Percentiles rank a stretch among this genome's conserved stretches.
Evolutionary conservation across 2,888 invertebrate genomes (phyloP).

Genomic region (Autographa pulchrina): DNA sequence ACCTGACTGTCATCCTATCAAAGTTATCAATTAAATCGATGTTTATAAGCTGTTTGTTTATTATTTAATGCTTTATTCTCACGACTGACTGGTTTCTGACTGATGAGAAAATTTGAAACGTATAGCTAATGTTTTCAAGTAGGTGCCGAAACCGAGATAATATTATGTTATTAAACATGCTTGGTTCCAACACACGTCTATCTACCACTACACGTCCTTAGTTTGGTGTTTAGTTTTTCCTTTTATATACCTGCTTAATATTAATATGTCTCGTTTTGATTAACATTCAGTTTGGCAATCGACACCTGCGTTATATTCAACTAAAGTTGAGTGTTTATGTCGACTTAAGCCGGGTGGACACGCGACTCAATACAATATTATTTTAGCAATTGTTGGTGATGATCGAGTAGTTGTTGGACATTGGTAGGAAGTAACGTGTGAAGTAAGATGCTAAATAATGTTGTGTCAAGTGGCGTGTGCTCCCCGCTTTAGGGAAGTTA

Average conservation of each 20-base stretch:
- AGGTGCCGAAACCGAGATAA: background rate
- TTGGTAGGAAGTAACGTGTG: background rate
- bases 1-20: too few species aligned
- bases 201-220: background rate
- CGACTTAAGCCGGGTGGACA: slow-evolving; percentile 38
- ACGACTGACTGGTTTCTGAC: too few species aligned
- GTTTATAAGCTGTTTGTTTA: too few species aligned
- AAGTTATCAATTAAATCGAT: too few species aligned
- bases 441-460: slow-evolving; percentile 6
- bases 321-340: slow-evolving; percentile 52
- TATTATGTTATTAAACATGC: background rate
- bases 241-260: background rate
- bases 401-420: background rate
- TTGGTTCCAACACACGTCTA: background rate
- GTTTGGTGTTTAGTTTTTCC: background rate
- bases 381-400: slow-evolving; percentile 5
- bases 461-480: slow-evolving; percentile 39
- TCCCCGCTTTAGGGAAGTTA: slow-evolving; percentile 48
- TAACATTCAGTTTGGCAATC: slow-evolving; percentile 11
- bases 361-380: slow-evolving; percentile 12
- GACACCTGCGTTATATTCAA: slow-evolving; percentile 30
- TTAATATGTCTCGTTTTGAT: background rate
- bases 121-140: too few species aligned
- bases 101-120: too few species aligned
- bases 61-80: too few species aligned